These are phyloP conservation scores for Natrix natrix DNA, from an alignment of 2,797 vertebrate species.

Conservation along the genomic window DNA sequence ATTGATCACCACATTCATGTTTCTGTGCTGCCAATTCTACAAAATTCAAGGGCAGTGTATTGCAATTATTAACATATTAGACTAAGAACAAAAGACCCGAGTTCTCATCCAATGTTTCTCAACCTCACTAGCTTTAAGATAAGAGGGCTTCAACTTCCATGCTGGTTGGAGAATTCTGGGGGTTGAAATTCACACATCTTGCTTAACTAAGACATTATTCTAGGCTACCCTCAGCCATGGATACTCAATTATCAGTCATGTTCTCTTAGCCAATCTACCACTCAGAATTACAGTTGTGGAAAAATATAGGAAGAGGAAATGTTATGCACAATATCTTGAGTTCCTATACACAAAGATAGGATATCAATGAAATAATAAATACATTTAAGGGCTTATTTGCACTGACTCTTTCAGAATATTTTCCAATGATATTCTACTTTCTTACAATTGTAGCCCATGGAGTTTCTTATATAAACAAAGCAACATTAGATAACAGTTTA, in stretches of 20 bases:
- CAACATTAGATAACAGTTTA: constrained; percentile 42
- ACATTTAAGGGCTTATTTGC: not conserved
- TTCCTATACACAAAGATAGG: not conserved
- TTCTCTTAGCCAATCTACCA: not conserved
- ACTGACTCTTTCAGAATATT: not conserved
- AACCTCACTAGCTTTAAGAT: not conserved
- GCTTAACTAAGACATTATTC: not conserved
- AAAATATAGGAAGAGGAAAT: not conserved
- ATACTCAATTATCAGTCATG: not conserved
- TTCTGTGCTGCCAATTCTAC: not conserved
- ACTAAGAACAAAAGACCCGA: not conserved
- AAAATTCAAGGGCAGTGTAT: not conserved
- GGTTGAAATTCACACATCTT: not conserved
- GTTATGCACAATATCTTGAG: not conserved
- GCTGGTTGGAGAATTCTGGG: not conserved
- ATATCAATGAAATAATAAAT: not conserved
- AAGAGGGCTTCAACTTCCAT: not conserved
- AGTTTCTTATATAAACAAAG: not conserved
- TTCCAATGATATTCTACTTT: not conserved
- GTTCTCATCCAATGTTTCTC: not conserved
- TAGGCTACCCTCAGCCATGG: not conserved
- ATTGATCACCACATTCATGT: not conserved
- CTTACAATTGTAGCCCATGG: not conserved
- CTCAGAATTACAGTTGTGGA: not conserved
- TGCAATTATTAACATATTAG: not conserved